phyloP scores from a whole-genome alignment of 2,797 vertebrate genomes.

The Aldrovandia affinis region DNA sequence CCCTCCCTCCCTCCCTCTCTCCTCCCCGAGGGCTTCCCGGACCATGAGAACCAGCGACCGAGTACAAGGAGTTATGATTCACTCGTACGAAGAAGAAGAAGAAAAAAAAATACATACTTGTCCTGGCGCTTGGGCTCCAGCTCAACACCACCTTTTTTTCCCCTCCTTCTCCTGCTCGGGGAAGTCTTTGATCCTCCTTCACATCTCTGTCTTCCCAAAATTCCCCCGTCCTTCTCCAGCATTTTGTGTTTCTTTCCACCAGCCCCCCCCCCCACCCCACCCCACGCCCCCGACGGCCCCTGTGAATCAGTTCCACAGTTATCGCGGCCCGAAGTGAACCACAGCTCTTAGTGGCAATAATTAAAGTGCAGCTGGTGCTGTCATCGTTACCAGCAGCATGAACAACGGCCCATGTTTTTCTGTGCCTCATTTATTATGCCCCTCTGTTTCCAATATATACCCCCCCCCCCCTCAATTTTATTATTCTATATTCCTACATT shows the following conservation, averaged over 20 bases:
- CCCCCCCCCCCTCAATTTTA: constrained; percentile 28
- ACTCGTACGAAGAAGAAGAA: constrained; percentile 47
- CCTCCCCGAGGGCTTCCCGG: constrained; percentile 23
- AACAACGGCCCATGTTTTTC: constrained; percentile 28
- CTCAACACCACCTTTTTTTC: constrained; percentile 9
- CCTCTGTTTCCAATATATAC: constrained; percentile 23
- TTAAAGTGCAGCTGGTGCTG: constrained; percentile 52
- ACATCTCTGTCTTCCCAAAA: constrained; percentile 43
- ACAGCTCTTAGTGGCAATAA: constrained; percentile 42
- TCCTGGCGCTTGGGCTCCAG: not conserved
- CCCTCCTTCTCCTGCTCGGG: not conserved
- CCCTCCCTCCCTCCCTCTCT: not conserved
- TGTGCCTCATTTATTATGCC: constrained; percentile 15
- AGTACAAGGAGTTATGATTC: constrained; percentile 62
- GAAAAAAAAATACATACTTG: constrained; percentile 35
- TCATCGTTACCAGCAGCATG: constrained; percentile 51
- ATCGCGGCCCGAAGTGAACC: constrained; percentile 55
- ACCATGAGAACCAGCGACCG: constrained; percentile 60
- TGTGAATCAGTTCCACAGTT: not conserved
- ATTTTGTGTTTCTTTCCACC: not conserved
- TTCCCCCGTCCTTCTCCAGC: constrained; percentile 15
- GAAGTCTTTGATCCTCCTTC: constrained; percentile 27
- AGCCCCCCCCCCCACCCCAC: not conserved
- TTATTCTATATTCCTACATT: constrained; percentile 20
- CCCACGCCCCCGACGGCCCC: not conserved